Evolutionary conservation across 1,140 invertebrate species (phyloP), one percentile per base, ranked within the genome.

Genomic region (Penaeus chinensis): DNA sequence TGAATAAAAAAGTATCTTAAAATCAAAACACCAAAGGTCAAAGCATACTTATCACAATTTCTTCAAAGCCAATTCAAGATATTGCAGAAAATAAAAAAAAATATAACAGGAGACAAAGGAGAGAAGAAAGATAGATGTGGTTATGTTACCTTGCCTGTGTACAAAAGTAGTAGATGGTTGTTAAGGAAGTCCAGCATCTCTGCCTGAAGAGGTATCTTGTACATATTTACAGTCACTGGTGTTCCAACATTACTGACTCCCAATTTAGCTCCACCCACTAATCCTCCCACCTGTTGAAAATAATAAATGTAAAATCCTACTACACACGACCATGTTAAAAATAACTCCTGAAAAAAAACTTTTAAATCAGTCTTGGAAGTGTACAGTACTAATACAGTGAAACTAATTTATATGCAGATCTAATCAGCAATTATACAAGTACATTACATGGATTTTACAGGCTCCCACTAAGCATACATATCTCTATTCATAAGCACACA

Each of bases 141-240:
- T 20, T 10, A 32, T 19, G 8, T 66, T 71, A 89, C 88, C 83
- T 88, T 86, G 18, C 94, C 94, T 22, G 94, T 94, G 90, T 94
- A 94, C 61, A 94, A 91, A 18, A 94, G 89, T 0, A 94, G 69
- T 7, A 94, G 91, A 62, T 92, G 91, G 0, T 91, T 78, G 90
- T 93, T 93, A 54, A 94, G 91, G 3, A 89, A 76, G 62, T 92
- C 71, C 5, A 93, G 84, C 47, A 92, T 91, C 5, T 91, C 88
- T 32, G 82, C 37, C 13, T 89, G 89, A 8, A 93, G 84, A 19
- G 89, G 89, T 11, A 90, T 84, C 27, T 76, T 69, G 60, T 85
- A 90, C 11, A 78, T 86, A 61, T 81, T 79, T 11, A 90, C 89
- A 7, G 85, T 77, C 18, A 89, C 62, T 1, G 89, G 89, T 54